Evolutionary conservation across 2,113 vertebrate genomes (phyloP).

Genomic region (Cryptotis parvus): DNA sequence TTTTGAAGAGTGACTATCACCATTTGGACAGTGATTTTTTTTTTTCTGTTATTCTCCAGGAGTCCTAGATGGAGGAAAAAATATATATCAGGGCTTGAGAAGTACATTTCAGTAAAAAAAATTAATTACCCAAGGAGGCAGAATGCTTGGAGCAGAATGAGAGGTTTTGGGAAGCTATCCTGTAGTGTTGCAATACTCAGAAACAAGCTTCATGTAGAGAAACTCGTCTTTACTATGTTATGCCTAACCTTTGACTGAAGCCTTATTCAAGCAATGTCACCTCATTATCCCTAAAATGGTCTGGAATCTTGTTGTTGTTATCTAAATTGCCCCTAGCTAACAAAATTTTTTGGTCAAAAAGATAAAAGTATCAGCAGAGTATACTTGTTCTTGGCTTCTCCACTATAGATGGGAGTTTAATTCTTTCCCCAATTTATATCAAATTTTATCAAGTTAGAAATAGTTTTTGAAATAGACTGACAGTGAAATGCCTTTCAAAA

Average conservation of each 20-base stretch:
- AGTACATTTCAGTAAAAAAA: constrained; percentile 72
- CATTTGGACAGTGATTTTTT: constrained; percentile 33
- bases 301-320: not conserved
- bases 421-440: constrained; percentile 51
- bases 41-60: constrained; percentile 67
- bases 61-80: constrained; percentile 61
- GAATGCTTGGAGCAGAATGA: constrained; percentile 60
- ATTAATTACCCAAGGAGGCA: constrained; percentile 73
- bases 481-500: constrained; percentile 70
- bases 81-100: constrained; percentile 41
- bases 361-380: not conserved
- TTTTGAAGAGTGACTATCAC: constrained; percentile 64
- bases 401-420: constrained; percentile 22
- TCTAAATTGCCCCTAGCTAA: constrained; percentile 17
- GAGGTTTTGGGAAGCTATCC: not conserved
- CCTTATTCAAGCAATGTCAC: not conserved
- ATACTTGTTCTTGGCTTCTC: constrained; percentile 22
- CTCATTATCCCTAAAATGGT: constrained; percentile 29
- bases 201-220: constrained; percentile 18
- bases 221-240: constrained; percentile 10
- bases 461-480: constrained; percentile 58
- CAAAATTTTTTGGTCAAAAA: not conserved
- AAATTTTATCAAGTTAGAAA: constrained; percentile 62
- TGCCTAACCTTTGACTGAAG: constrained; percentile 44
- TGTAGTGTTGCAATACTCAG: constrained; percentile 34